A percentile compares a stretch with the other conserved stretches of the same genome.
These are phyloP conservation scores for Halesus radiatus DNA, from an alignment of 1,140 invertebrate genomes.

Conservation along the genomic window DNA sequence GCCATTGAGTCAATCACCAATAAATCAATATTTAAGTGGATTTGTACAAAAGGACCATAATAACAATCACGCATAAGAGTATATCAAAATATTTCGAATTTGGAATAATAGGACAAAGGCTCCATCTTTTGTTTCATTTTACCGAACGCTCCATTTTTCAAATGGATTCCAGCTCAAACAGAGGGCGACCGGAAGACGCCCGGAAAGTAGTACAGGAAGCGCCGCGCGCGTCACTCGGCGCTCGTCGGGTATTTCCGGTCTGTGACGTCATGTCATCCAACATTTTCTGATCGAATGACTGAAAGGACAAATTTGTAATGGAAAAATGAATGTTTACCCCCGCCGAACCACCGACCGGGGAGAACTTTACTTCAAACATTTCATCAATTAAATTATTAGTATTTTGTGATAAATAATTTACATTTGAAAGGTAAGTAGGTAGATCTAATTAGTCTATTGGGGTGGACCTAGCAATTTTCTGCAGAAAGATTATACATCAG, in stretches of 20 bases:
- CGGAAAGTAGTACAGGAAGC: constrained; percentile 44
- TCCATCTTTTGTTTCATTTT: constrained; percentile 4
- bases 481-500: too few species aligned
- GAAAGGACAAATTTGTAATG: constrained; percentile 17
- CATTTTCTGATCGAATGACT: constrained; percentile 15
- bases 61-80: neutral
- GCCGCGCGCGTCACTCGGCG: constrained; percentile 45
- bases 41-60: constrained; percentile 4
- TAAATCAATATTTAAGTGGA: constrained; percentile 16
- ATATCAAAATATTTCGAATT: neutral
- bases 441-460: too few species aligned
- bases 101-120: constrained; percentile 21
- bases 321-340: constrained; percentile 7
- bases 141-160: constrained; percentile 27
- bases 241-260: constrained; percentile 24
- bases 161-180: constrained; percentile 14
- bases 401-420: too few species aligned
- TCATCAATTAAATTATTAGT: too few species aligned
- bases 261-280: constrained; percentile 21
- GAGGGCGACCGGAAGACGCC: constrained; percentile 24
- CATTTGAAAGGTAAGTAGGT: too few species aligned
- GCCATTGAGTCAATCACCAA: constrained; percentile 12
- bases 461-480: too few species aligned
- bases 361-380: too few species aligned
- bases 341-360: neutral